Evolutionary conservation across 2,888 invertebrate genomes (phyloP), one percentile per base, ranked within the genome.

Genomic region (Drosophila fungiperda): DNA sequence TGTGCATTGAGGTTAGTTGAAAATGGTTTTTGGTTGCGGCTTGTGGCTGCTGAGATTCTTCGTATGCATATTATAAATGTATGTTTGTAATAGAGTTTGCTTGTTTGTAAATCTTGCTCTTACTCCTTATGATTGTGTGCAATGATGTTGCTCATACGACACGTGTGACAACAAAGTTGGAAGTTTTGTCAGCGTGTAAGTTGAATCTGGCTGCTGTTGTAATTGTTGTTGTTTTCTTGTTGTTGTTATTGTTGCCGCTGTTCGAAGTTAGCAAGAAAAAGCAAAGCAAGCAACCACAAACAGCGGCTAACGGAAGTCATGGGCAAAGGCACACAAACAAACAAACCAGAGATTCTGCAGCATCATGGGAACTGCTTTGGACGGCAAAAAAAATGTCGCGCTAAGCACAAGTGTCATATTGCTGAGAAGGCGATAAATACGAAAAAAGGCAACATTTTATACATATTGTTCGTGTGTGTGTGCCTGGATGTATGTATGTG

Each of bases 1-100:
- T 89, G 90, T 87, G 87, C 87, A 87, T 87, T 90, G 87, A 78
- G 87, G 87, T 87, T 87, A 88, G 77, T 86, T 76, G 86, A 78
- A 89, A 89, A 85, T 89, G 76, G 76, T 67, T 83, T 84, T 73
- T 73, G 76, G 69, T 50, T 82, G 71, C 54, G 82, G 68, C 68
- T 68, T 68, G 68, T 67, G 64, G 61, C 57, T 58, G 68, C 45
- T 68, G 73, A 58, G 70, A 69, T 60, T 75, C 42, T 61, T 52
- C 50, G 49, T 45, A 58, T 54, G 35, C 48, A 26, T 35, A 12
- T 60, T 55, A 12, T 66, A n/a, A 55, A 9, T 63, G 54, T 49
- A 23, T 36, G 33, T 64, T 36, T 42, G 26, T 67, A 45, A 49
- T 38, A 49, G 38, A 36, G 48, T 68, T 38, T 38, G 32, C 48